These are phyloP conservation scores for Polyergus mexicanus DNA, from an alignment of 1,140 invertebrate genomes.

Conservation along the genomic window DNA sequence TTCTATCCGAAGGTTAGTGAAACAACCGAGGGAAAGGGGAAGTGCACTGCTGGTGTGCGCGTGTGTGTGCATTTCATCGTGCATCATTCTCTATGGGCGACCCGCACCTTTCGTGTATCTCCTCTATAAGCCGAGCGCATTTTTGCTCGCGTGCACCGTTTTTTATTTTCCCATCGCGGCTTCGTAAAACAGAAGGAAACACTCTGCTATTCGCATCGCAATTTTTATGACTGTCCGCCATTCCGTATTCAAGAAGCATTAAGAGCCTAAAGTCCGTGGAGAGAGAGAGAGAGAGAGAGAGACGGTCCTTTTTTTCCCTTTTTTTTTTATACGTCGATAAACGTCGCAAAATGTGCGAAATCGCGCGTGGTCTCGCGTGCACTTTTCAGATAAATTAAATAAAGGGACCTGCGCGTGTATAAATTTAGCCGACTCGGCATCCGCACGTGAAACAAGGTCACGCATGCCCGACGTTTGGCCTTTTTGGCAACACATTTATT, in stretches of 20 bases:
- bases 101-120: constrained; percentile 52
- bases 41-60: too few species aligned
- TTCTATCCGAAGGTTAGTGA: constrained; percentile 53
- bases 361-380: neutral
- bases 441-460: neutral
- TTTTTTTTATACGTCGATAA: neutral
- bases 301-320: neutral
- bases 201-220: neutral
- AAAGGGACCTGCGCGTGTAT: neutral
- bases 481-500: neutral
- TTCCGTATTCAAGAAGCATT: neutral
- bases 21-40: constrained; percentile 12
- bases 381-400: constrained; percentile 25
- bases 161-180: neutral
- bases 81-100: constrained; percentile 47
- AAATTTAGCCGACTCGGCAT: neutral
- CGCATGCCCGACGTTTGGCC: neutral
- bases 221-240: neutral
- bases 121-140: neutral
- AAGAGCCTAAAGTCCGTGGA: neutral
- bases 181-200: constrained; percentile 23
- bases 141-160: constrained; percentile 53
- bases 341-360: neutral
- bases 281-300: too few species aligned
- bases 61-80: constrained; percentile 40